Evolutionary conservation across 2,888 invertebrate species (phyloP), one percentile per base, ranked within the genome.

Genomic region (Caenorhabditis sp.): DNA sequence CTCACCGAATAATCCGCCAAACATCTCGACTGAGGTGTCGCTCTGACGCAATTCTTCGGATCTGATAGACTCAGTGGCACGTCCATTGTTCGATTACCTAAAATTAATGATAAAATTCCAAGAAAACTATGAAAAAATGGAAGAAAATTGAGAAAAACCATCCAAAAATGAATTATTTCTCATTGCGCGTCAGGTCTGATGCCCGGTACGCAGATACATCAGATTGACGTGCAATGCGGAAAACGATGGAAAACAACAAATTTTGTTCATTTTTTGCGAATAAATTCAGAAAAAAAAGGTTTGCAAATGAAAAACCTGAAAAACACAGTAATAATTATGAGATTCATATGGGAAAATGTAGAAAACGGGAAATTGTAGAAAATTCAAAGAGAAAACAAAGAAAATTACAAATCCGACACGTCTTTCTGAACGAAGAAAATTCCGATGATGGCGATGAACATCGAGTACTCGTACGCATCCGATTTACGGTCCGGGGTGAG

Each of bases 361-460:
- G 32, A 32, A 32, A 32, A 32, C 32, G 9, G 32, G 32, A 32
- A 9, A 32, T 6, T 6, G 9, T 32, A 4, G 32, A n/a, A n/a
- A n/a, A n/a, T n/a, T n/a, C n/a, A n/a, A n/a, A n/a, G n/a, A n/a
- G n/a, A 40, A 40, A 40, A 40, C 40, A 32, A 5, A 13, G 13
- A 40, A 40, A 40, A 13, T 11, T 28, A 55, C 4, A 26, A 47
- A 50, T 22, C 87, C 15, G 82, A 62, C 13, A 87, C 62, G 69
- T 87, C 87, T 35, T 83, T 81, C 44, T 87, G 87, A 8, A 68
- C 74, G 56, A 87, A 87, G 35, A 37, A 86, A 24, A 53, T 65
- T n/a, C 80, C 67, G 51, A 85, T 70, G 60, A 87, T 67, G n/a
- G 84, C 76, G 67, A 87, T 86, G 69, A 87, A 85, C 22, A 82